These are phyloP conservation scores for Spea multiplicata DNA, from an alignment of 2,113 vertebrate species.

Conservation along the genomic window DNA sequence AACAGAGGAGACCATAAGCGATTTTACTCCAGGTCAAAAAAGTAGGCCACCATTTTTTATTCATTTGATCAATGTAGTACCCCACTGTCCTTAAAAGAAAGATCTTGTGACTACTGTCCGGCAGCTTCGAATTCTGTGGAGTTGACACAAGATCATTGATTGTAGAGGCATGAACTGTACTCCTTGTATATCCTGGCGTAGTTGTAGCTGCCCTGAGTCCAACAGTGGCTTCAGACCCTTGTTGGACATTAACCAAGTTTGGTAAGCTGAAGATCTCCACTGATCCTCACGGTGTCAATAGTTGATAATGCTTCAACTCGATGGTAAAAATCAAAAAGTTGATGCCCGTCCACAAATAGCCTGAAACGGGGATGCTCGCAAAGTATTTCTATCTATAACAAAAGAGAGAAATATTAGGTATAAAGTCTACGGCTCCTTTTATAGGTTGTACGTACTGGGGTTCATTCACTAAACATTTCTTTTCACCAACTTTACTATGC, in stretches of 20 bases:
- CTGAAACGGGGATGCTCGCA: constrained; percentile 97
- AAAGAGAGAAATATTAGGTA: constrained; percentile 38
- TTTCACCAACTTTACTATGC: no score
- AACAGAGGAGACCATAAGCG: background rate
- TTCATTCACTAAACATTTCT: no score
- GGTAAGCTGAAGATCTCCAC: constrained; percentile 93
- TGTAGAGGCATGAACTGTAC: background rate
- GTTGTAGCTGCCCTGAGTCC: constrained; percentile 50
- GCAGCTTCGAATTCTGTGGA: constrained; percentile 5
- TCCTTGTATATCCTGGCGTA: constrained; percentile 50
- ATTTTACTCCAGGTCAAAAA: constrained; percentile 32
- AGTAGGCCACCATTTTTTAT: background rate
- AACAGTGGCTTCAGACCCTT: constrained; percentile 55
- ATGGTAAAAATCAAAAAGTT: constrained; percentile 99
- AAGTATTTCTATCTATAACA: constrained; percentile 91
- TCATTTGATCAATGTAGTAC: constrained; percentile 13
- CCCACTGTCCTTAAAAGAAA: constrained; percentile 14
- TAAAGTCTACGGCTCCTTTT: no score
- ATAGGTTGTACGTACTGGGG: no score
- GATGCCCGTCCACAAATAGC: constrained; percentile 97
- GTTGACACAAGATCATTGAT: constrained; percentile 8
- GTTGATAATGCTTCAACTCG: constrained; percentile 88
- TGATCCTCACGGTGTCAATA: constrained; percentile 94
- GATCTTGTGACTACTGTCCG: background rate
- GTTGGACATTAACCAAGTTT: constrained; percentile 81